Evolutionary conservation across 92 coral and sea anemone species (phyloP), one percentile per base, ranked within the genome.

Genomic region (Epizoanthus rinbou): DNA sequence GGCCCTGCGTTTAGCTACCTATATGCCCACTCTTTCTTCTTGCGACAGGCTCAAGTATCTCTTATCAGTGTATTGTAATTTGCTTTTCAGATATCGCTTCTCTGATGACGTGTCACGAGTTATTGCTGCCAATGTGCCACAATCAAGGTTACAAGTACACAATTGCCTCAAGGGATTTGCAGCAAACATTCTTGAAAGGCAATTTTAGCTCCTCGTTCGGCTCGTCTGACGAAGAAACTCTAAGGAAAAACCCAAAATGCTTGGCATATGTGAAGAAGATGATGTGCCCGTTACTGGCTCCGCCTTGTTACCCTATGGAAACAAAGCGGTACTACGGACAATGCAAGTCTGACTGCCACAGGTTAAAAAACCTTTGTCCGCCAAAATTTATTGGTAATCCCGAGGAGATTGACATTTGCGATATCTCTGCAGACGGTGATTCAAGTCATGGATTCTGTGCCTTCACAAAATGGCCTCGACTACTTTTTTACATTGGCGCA

Each of bases 271-370:
- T 76, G 82, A 76, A 76, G 82, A 76, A 76, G 39, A 14, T 76
- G 82, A 59, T 58, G 8, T 76, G 82, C n/a, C 37, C 82, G 35
- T 53, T 58, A 13, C 0, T 9, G 3, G 33, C 22, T 21, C 82
- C 82, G 18, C 82, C 82, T 9, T 76, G 82, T 64, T 76, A 35
- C 54, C 82, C 82, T 2, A 69, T 56, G 33, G 82, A 76, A 69
- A 35, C 28, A 5, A 59, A 76, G 33, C 82, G 82, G 18, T 76
- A 31, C 23, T 76, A 76, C 39, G 82, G 82, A 14, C 22, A 58
- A 31, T 76, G 82, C 54, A 76, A 52, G 4, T 31, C 64, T 22
- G 82, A 76, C 16, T 76, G 82, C 5, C 69, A 57, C 69, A 67
- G 67, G 35, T 5, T 57, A 39, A 53, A 57, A 35, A 33, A 76